phyloP scores from a whole-genome alignment of 2,113 vertebrate species.

The Forbesichthys papilliferus region DNA sequence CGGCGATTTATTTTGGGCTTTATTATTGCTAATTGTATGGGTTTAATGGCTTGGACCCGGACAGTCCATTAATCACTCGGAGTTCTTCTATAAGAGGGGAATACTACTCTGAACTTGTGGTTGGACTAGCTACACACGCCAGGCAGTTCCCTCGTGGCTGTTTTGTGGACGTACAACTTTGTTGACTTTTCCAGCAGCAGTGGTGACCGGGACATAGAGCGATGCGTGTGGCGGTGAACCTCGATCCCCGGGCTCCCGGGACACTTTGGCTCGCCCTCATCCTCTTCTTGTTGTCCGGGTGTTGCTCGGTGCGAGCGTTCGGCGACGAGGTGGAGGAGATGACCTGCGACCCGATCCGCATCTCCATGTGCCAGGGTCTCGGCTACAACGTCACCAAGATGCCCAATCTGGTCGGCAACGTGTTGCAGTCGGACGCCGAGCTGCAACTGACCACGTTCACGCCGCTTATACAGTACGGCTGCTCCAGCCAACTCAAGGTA shows the following conservation, averaged over 20 bases:
- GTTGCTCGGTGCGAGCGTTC: conserved; percentile 69
- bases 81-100: too few relatives aligned
- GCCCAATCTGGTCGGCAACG: conserved; percentile 97
- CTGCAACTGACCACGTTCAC: conserved; percentile 96
- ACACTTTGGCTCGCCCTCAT: conserved; percentile 14
- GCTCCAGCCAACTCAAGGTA: conserved; percentile 96
- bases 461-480: conserved; percentile 97
- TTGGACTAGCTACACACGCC: background rate
- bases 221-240: conserved; percentile 23
- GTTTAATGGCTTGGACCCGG: too few relatives aligned
- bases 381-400: conserved; percentile 99
- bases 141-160: background rate
- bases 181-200: conserved; percentile 1
- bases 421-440: conserved; percentile 95
- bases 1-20: too few relatives aligned
- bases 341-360: conserved; percentile 95
- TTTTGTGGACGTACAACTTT: conserved; percentile 4
- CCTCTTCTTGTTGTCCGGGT: conserved; percentile 57
- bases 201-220: background rate
- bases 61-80: too few relatives aligned
- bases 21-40: too few relatives aligned
- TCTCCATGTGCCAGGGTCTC: conserved; percentile 96
- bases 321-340: conserved; percentile 90
- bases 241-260: conserved; percentile 16
- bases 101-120: background rate